Evolutionary conservation across 2,797 vertebrate species (phyloP), one percentile per base, ranked within the genome.

Genomic region (Chaenodraco wilsoni): DNA sequence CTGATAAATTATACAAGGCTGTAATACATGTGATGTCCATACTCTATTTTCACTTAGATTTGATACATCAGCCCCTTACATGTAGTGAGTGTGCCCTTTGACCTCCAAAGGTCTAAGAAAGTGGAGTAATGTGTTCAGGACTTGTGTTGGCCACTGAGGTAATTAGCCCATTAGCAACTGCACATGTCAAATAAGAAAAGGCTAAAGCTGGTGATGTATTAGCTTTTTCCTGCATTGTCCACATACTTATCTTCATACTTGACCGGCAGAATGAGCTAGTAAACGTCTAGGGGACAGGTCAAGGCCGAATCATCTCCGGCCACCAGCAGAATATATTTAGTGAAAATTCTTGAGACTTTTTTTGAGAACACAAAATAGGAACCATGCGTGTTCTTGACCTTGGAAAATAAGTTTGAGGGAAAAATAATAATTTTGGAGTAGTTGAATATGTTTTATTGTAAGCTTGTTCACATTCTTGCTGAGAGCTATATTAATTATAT

Each of bases 1-100:
- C 63, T 80, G 74, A 91, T 86, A 70, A 85, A 90, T 90, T 85
- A 81, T 83, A 86, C 75, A 67, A 74, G 81, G 49, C 76, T 1
- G 69, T 82, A 82, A 84, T 89, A 81, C 78, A 84, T 87, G 82
- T 33, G 72, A 78, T 40, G 43, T 57, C 33, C 46, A 4, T 62
- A 82, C 76, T 84, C 69, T 83, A 14, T 79, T 87, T 89, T 81
- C 66, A 83, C 80, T 79, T 41, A 10, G 49, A 77, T 83, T 83
- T 90, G 79, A 89, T 85, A 52, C 84, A 89, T 86, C 52, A 59
- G 72, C 31, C 61, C 17, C 4, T 73, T 70, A 63, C 40, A 0
- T 77, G 83, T 82, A 80, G 69, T 17, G 44, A 51, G 46, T 9
- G 17, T 23, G 72, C 45, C 62, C 79, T 80, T 76, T 90, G 74